phyloP scores from a whole-genome alignment of 2,797 vertebrate genomes.

The Carduelis carduelis region DNA sequence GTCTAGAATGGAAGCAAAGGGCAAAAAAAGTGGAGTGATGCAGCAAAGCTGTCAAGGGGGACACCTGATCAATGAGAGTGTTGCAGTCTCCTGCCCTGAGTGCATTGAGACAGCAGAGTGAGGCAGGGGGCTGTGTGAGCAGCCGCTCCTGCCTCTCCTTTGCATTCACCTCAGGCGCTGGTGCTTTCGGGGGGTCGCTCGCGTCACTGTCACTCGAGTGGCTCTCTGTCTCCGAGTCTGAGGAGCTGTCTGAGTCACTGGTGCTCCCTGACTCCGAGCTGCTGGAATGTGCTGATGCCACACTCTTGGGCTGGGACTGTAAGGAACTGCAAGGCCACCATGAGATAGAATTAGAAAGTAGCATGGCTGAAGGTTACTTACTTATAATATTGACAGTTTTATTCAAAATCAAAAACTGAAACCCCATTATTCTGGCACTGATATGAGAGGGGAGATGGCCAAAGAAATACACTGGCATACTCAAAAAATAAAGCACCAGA shows the following conservation, averaged over 20 bases:
- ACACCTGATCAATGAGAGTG: background rate
- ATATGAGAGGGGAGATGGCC: background rate
- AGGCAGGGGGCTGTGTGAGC: background rate
- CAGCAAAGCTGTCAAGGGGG: background rate
- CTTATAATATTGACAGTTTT: background rate
- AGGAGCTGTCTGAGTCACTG: constrained; percentile 89
- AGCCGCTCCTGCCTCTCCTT: background rate
- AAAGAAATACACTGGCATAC: background rate
- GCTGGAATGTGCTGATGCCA: constrained; percentile 83
- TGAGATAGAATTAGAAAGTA: constrained; percentile 45
- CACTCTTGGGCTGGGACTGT: constrained; percentile 71
- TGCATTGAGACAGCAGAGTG: background rate
- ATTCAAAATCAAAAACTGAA: background rate
- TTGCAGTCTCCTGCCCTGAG: background rate
- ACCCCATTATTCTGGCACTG: background rate
- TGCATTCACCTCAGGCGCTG: constrained; percentile 67
- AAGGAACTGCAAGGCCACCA: constrained; percentile 71
- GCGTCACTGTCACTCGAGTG: constrained; percentile 79
- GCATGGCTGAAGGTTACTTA: background rate
- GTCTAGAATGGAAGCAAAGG: background rate
- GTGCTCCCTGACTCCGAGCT: constrained; percentile 80
- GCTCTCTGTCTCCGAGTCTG: constrained; percentile 83
- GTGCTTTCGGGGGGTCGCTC: constrained; percentile 26
- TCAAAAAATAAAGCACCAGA: background rate
- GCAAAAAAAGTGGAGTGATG: background rate